Evolutionary conservation across 2,797 vertebrate genomes (phyloP), one percentile per base, ranked within the genome.

Genomic region (Kryptopterus vitreolus): DNA sequence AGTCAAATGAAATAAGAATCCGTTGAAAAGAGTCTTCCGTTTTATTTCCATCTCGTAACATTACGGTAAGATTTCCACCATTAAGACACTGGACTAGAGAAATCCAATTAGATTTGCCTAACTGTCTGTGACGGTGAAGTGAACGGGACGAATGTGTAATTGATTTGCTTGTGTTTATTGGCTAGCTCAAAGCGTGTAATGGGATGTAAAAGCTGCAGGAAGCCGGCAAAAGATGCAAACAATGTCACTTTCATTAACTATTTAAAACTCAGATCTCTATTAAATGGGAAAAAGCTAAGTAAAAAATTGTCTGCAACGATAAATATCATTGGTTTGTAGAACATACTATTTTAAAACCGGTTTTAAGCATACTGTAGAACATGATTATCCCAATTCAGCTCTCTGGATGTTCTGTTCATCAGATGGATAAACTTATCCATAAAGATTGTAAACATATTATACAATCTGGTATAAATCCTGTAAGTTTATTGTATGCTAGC

Each of bases 121-220:
- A 85, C 79, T 77, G 79, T 70, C 74, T 76, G 77, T 80, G 77
- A 76, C 80, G 18, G 62, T 57, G 57, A 82, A 74, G 61, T 57
- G 72, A 86, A 86, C 29, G 72, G 71, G 76, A 43, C 15, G n/a
- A 71, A 81, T 33, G 73, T 52, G 81, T 82, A 82, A 83, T 83
- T 83, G 75, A 86, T 83, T 76, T 70, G 79, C 79, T 58, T 58
- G 72, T 65, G 61, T 83, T 76, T 72, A 57, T 43, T 69, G 79
- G 69, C 29, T 50, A 57, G 75, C 11, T 46, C 43, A 70, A 75
- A 68, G 50, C 62, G 5, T 16, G 16, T 69, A 85, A 82, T 80
- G 73, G 61, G 53, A 73, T 65, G 74, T 48, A 29, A 46, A 77
- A 69, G 55, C 55, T 57, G 46, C 59, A 58, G 12, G 12, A 59